phyloP scores from a whole-genome alignment of 2,888 invertebrate genomes.

The Cylindroiulus punctatus region DNA sequence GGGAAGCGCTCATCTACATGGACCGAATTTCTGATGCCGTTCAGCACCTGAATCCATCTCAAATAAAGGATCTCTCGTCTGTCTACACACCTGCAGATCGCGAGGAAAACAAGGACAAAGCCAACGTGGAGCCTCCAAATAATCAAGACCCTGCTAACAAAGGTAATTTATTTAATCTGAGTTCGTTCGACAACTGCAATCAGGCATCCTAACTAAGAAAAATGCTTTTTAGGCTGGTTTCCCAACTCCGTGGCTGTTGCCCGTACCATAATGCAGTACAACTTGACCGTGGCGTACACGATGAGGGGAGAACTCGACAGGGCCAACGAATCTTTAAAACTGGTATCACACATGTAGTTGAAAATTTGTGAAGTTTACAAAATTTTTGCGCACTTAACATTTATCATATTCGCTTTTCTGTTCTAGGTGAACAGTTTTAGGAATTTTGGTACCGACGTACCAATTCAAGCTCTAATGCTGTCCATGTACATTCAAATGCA shows the following conservation, averaged over 20 bases:
- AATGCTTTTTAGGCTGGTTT: conserved; percentile 73
- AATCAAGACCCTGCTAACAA: background rate
- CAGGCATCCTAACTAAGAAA: no score
- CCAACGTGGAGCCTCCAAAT: conserved; percentile 24
- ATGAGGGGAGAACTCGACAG: conserved; percentile 79
- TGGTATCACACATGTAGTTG: no score
- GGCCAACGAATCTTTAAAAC: conserved; percentile 69
- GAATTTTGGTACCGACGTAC: conserved; percentile 69
- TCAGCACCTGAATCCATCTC: conserved; percentile 76
- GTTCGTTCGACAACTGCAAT: background rate
- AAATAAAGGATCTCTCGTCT: conserved; percentile 63
- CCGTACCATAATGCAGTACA: conserved; percentile 79
- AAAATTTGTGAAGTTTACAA: no score
- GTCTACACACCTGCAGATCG: conserved; percentile 57
- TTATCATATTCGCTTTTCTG: no score
- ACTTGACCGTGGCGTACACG: conserved; percentile 80
- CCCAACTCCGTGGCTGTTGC: conserved; percentile 74
- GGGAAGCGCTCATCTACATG: conserved; percentile 84
- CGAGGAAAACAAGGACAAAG: conserved; percentile 60
- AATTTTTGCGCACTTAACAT: no score
- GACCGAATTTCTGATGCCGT: conserved; percentile 86
- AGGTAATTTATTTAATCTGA: background rate
- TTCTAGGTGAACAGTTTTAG: conserved; percentile 38
- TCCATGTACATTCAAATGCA: conserved; percentile 75
- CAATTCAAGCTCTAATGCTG: conserved; percentile 74